Evolutionary conservation across 2,888 invertebrate species (phyloP).

Genomic region (Halictus ligatus): DNA sequence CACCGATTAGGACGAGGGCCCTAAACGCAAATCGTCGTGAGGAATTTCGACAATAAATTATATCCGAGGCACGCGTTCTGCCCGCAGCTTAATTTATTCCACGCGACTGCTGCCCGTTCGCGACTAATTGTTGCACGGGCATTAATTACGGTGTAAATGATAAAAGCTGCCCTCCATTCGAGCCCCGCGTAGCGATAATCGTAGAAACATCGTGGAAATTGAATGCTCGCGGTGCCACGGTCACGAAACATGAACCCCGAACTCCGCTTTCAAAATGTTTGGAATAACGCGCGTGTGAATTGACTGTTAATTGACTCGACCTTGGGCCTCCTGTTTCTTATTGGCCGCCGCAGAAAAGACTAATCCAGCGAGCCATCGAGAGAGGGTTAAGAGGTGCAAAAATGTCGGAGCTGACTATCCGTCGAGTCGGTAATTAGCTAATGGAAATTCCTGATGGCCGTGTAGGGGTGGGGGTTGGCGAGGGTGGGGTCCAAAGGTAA

Average conservation of each 20-base stretch:
- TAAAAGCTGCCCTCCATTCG: constrained; percentile 60
- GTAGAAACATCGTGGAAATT: constrained; percentile 58
- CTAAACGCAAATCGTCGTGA: constrained; percentile 22
- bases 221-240: constrained; percentile 23
- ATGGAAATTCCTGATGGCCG: constrained; percentile 79
- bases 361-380: constrained; percentile 37
- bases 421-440: constrained; percentile 79
- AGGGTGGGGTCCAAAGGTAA: constrained; percentile 34
- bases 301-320: constrained; percentile 33
- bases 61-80: constrained; percentile 1
- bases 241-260: constrained; percentile 19
- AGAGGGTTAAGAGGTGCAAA: constrained; percentile 41
- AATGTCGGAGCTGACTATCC: constrained; percentile 47
- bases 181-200: constrained; percentile 63
- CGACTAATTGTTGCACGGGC: constrained; percentile 65
- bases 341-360: constrained; percentile 16
- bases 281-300: constrained; percentile 26
- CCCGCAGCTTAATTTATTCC: constrained; percentile 48
- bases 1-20: neutral
- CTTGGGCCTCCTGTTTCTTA: constrained; percentile 24
- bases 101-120: constrained; percentile 56
- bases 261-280: neutral
- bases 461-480: neutral
- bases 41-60: constrained; percentile 36
- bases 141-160: constrained; percentile 76